Percentiles rank a stretch among this genome's conserved stretches.
These are phyloP conservation scores for Electrona antarctica DNA, from an alignment of 2,113 vertebrate species.

Conservation along the genomic window DNA sequence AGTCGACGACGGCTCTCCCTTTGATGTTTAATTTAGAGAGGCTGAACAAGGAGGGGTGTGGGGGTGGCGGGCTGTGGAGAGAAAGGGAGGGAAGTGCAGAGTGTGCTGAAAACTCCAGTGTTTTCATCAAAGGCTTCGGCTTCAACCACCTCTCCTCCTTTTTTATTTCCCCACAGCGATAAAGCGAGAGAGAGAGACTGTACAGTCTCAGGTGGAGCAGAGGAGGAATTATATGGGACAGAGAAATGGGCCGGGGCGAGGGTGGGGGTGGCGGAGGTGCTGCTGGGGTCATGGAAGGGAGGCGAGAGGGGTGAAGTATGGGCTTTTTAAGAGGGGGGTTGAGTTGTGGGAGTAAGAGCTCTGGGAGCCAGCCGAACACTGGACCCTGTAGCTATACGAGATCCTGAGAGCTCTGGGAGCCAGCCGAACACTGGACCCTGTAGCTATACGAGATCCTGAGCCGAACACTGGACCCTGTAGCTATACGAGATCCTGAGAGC, in stretches of 20 bases:
- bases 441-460: too few species aligned
- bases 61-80: conserved; percentile 23
- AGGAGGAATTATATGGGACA: too few species aligned
- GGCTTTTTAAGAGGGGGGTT: conserved; percentile 3
- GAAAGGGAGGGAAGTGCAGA: conserved; percentile 44
- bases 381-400: too few species aligned
- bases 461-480: too few species aligned
- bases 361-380: too few species aligned
- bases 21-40: conserved; percentile 72
- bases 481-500: too few species aligned
- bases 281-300: background rate
- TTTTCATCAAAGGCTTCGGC: conserved; percentile 61
- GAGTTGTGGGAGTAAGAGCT: too few species aligned
- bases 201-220: background rate
- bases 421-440: too few species aligned
- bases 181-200: conserved; percentile 14
- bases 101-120: conserved; percentile 57
- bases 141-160: conserved; percentile 43
- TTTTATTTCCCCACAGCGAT: conserved; percentile 56
- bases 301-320: conserved; percentile 1
- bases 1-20: conserved; percentile 45
- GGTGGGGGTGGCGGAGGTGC: background rate
- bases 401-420: too few species aligned
- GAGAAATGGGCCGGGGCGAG: background rate
- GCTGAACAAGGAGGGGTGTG: background rate